phyloP scores from a whole-genome alignment of 2,888 invertebrate genomes.

The Polyploca ridens region DNA sequence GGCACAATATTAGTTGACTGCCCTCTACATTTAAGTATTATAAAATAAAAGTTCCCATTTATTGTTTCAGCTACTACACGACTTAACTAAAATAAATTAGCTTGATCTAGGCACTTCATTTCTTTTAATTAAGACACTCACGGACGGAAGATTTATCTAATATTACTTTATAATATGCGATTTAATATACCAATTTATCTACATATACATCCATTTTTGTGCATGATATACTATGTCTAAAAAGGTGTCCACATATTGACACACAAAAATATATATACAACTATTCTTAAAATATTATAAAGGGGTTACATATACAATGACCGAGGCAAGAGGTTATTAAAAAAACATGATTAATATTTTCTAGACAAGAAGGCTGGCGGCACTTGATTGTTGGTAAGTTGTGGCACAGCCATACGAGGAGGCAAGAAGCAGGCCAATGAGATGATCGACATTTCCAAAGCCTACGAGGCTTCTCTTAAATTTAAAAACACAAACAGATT shows the following conservation, averaged over 20 bases:
- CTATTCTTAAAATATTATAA: not conserved
- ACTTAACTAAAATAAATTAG: not conserved
- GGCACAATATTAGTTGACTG: too few species aligned
- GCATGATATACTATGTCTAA: constrained; percentile 18
- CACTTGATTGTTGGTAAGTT: too few species aligned
- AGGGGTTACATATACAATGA: not conserved
- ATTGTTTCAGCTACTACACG: too few species aligned
- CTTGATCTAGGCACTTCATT: not conserved
- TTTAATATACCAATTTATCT: constrained; percentile 8
- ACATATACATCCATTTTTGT: constrained; percentile 15
- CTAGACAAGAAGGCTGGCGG: too few species aligned
- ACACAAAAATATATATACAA: not conserved
- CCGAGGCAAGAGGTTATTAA: not conserved
- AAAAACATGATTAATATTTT: too few species aligned
- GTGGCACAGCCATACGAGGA: too few species aligned
- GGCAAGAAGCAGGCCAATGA: too few species aligned
- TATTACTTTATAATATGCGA: constrained; percentile 19
- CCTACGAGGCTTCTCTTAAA: too few species aligned
- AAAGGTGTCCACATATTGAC: not conserved
- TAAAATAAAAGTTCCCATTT: too few species aligned
- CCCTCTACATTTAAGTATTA: too few species aligned
- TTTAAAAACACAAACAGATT: too few species aligned
- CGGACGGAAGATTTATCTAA: constrained; percentile 57
- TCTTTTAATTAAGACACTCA: constrained; percentile 22
- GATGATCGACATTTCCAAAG: too few species aligned